Evolutionary conservation across 2,797 vertebrate species (phyloP), one percentile per base, ranked within the genome.

Genomic region (Ibycter americanus): DNA sequence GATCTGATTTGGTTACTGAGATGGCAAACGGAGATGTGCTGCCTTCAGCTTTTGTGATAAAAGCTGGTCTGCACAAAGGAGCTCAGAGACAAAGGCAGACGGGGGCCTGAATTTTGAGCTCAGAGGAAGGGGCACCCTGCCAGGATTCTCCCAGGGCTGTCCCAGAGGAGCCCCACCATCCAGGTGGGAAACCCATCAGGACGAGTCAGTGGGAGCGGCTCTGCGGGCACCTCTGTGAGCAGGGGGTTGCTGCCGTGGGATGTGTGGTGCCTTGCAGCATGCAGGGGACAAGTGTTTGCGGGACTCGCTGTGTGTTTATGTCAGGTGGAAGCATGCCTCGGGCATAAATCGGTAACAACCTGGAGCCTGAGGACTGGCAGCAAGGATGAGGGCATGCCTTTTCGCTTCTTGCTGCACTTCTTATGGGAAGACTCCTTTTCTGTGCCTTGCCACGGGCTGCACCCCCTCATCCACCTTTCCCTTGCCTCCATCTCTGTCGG

Each of bases 61-160:
- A 87, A 59, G 51, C 56, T 42, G 62, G 11, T 58, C 67, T 18
- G 31, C 40, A 13, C 19, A 17, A 44, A 55, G 52, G 10, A 47
- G 42, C 34, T 12, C 2, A 0, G 46, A 68, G 61, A 56, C 3
- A 31, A 65, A 52, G 68, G 70, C 34, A n/a, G 52, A 62, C 9
- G 4, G 63, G 51, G 46, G 27, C 46, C n/a, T 0, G 1, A 61
- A 47, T 59, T 42, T 29, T 0, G 3, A 15, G 19, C 40, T 38
- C 46, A 27, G 46, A 88, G 79, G 47, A 56, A 79, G 42, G 36
- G 36, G n/a, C 32, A 18, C 40, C 11, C 22, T 27, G 38, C 26
- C 32, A 2, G 1, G 49, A 55, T 27, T 36, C 20, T 56, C 34
- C 42, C 32, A 32, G 47, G 32, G 44, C 26, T 83, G 71, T 44